Evolutionary conservation across 2,888 invertebrate species (phyloP), one percentile per base, ranked within the genome.

Genomic region (Xanthorhoe spadicearia): DNA sequence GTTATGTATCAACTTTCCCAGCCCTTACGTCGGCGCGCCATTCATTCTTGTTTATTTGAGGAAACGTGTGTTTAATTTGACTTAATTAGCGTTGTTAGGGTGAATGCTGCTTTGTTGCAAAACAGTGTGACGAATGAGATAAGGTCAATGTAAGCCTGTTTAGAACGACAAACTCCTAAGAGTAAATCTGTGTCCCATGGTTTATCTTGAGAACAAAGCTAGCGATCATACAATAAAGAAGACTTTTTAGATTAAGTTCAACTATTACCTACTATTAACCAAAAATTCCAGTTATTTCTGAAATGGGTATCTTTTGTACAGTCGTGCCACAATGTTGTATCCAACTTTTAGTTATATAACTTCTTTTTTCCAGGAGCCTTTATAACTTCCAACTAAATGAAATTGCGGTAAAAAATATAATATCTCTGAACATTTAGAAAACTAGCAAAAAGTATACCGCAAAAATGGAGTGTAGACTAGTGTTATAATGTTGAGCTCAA

Each of bases 61-160:
- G 49, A 58, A 67, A 68, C 61, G 71, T 68, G 67, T 69, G 74
- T 70, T 67, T 73, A 70, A 74, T 72, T 74, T 72, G 62, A 68
- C 72, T 69, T 64, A 74, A 71, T 75, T 73, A 75, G 67, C 65
- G 46, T 53, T 63, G 58, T 58, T 64, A 61, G 60, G 51, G 68
- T 55, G 53, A 68, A 62, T 60, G 54, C 23, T 64, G 61, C 66
- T 66, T 61, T 55, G 64, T 60, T 55, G 38, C 54, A 18, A 60
- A 64, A 43, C 64, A 64, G 18, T 32, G 54, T 43, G 64, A 17
- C n/a, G 48, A 32, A 32, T 5, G 18, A 23, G 54, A 50, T 54
- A 54, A 8, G 50, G 48, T 17, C 15, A 48, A 17, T 17, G 15
- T 48, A 2, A n/a, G 43, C n/a, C 1, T 35, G 9, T 8, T 35